phyloP scores from a whole-genome alignment of 1,140 invertebrate genomes.

The Atta texana region DNA sequence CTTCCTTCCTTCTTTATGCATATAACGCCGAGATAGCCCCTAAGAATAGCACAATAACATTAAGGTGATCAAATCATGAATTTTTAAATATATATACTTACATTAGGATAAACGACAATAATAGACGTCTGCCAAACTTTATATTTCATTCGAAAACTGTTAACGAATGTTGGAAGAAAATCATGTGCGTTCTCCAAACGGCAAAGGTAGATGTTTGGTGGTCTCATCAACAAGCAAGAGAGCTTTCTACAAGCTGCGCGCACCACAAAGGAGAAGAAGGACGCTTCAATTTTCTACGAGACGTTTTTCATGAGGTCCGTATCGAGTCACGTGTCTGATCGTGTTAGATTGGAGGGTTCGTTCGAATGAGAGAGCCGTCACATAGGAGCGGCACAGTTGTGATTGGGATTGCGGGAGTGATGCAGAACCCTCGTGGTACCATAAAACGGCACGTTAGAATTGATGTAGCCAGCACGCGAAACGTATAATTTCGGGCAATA shows the following conservation, averaged over 20 bases:
- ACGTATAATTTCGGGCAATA: constrained; percentile 74
- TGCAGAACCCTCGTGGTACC: constrained; percentile 29
- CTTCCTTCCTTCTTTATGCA: constrained; percentile 8
- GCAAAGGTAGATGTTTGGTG: constrained; percentile 47
- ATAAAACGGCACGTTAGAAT: constrained; percentile 48
- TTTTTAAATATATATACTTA: constrained; percentile 8
- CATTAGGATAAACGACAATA: not conserved
- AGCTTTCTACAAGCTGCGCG: not conserved
- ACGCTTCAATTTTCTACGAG: constrained; percentile 42
- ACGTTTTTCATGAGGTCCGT: constrained; percentile 26
- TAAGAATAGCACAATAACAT: constrained; percentile 50
- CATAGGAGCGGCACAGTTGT: constrained; percentile 7
- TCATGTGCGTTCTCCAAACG: not conserved
- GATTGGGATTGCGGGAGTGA: constrained; percentile 7
- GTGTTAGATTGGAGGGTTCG: constrained; percentile 29
- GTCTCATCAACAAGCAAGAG: constrained; percentile 40
- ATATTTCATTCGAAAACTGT: not conserved
- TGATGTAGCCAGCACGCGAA: constrained; percentile 48
- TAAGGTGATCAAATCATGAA: constrained; percentile 53
- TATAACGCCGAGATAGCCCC: constrained; percentile 43
- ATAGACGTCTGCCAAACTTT: not conserved
- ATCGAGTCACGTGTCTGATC: constrained; percentile 62
- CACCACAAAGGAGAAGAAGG: not conserved
- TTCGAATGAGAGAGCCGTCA: constrained; percentile 28
- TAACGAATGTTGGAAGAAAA: constrained; percentile 1